These are phyloP conservation scores for Tineola bisselliella DNA, from an alignment of 2,888 invertebrate species.

Conservation along the genomic window DNA sequence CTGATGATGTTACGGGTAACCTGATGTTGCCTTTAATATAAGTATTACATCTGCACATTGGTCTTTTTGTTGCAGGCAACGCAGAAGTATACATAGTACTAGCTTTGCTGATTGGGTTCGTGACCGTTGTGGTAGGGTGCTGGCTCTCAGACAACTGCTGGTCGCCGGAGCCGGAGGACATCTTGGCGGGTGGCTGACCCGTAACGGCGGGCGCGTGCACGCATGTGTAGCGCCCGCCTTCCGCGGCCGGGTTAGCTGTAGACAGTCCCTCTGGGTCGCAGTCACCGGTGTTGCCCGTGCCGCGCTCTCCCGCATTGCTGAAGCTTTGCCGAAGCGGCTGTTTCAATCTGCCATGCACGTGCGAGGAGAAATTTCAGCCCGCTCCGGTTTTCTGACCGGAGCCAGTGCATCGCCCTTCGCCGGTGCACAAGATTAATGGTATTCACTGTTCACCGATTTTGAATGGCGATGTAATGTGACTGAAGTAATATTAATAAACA, in stretches of 20 bases:
- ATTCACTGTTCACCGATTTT: slow-evolving; percentile 40
- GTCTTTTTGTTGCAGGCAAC: slow-evolving; percentile 62
- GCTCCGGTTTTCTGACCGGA: slow-evolving; percentile 47
- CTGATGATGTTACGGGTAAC: background rate
- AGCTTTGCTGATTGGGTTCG: slow-evolving; percentile 75
- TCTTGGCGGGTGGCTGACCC: slow-evolving; percentile 76
- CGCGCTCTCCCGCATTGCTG: slow-evolving; percentile 43
- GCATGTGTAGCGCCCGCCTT: slow-evolving; percentile 64
- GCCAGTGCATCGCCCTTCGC: slow-evolving; percentile 19
- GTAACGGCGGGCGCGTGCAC: slow-evolving; percentile 70
- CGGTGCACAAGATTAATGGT: slow-evolving; percentile 53
- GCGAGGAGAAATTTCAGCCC: background rate
- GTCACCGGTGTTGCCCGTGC: slow-evolving; percentile 21
- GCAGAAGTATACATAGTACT: slow-evolving; percentile 80
- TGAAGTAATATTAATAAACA: background rate
- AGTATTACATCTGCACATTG: background rate
- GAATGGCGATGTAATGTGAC: slow-evolving; percentile 31
- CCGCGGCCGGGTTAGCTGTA: slow-evolving; percentile 28
- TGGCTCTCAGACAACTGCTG: slow-evolving; percentile 83
- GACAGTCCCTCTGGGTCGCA: slow-evolving; percentile 37
- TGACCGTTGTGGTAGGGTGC: slow-evolving; percentile 79
- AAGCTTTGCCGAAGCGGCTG: slow-evolving; percentile 50
- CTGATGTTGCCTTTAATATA: background rate
- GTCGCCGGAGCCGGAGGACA: slow-evolving; percentile 78
- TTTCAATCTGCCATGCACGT: slow-evolving; percentile 31